These are phyloP conservation scores for Sula dactylatra DNA, from an alignment of 2,113 vertebrate species.

Conservation along the genomic window DNA sequence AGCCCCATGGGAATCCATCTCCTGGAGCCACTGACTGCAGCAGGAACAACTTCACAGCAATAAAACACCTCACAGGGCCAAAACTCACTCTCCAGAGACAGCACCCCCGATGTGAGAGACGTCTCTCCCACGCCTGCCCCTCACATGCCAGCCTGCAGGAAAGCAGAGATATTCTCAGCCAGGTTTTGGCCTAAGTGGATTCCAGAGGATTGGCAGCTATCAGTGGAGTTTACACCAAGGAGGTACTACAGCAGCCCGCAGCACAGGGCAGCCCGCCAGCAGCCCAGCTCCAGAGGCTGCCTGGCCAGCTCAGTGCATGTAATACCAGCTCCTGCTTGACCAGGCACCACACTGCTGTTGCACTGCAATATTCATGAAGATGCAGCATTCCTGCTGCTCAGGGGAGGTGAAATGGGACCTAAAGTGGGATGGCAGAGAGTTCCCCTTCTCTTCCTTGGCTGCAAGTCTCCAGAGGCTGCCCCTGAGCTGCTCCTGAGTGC, in stretches of 20 bases:
- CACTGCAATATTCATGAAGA: background rate
- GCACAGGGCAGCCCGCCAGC: background rate
- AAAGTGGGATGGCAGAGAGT: background rate
- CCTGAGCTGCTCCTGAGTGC: fast-evolving
- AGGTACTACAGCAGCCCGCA: background rate
- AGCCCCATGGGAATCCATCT: background rate
- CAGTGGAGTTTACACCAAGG: background rate
- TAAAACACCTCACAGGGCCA: background rate
- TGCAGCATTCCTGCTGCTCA: background rate
- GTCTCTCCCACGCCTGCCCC: background rate
- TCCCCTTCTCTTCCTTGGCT: background rate
- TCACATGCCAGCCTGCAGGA: background rate
- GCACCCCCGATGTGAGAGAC: background rate
- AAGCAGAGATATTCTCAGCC: background rate
- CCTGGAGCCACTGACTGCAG: background rate
- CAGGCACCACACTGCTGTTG: background rate
- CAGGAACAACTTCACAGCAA: background rate
- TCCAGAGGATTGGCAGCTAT: background rate
- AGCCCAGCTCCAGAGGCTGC: background rate
- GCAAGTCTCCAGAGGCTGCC: background rate
- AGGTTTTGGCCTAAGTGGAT: background rate
- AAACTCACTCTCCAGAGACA: background rate
- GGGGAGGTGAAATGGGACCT: background rate
- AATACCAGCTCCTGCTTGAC: background rate
- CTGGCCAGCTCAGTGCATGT: background rate